A percentile compares a stretch with the other conserved stretches of the same genome.
Conservation (phyloP, 2,797 vertebrate genomes). For the Muraenolepis orangiensis region DNA sequence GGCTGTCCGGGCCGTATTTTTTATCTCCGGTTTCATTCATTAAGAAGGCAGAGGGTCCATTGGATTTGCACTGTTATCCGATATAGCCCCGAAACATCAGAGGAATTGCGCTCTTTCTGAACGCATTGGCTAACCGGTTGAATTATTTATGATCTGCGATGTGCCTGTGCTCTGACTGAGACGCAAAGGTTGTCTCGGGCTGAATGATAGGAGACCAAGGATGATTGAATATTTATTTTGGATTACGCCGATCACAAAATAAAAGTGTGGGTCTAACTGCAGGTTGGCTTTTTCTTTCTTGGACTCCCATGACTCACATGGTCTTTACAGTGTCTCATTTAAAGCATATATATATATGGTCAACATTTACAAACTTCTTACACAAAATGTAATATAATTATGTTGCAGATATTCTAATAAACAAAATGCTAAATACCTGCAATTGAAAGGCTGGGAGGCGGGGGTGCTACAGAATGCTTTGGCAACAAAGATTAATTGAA, state of each 20-base stretch:
- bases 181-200: slow-evolving; percentile 25
- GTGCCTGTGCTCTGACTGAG: slow-evolving; percentile 31
- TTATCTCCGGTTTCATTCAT: slow-evolving; percentile 49
- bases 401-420: neutral
- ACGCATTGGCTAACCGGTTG: slow-evolving; percentile 33
- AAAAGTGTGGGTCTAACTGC: neutral
- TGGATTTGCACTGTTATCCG: slow-evolving; percentile 32
- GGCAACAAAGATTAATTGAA: no score
- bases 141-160: slow-evolving; percentile 57
- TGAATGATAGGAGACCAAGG: slow-evolving; percentile 33
- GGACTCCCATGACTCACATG: neutral
- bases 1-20: slow-evolving; percentile 20
- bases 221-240: slow-evolving; percentile 23
- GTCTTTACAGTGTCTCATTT: neutral
- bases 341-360: neutral
- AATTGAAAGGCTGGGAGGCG: neutral
- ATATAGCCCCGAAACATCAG: slow-evolving; percentile 49
- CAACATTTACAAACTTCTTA: neutral
- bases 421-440: no score
- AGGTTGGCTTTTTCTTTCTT: neutral
- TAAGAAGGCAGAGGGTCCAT: slow-evolving; percentile 31
- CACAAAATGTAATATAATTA: neutral
- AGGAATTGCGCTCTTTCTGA: slow-evolving; percentile 41
- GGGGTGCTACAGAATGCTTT: neutral
- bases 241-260: slow-evolving; percentile 7